Conservation (phyloP, 2,888 invertebrate genomes). For the Coleophora flavipennella region DNA sequence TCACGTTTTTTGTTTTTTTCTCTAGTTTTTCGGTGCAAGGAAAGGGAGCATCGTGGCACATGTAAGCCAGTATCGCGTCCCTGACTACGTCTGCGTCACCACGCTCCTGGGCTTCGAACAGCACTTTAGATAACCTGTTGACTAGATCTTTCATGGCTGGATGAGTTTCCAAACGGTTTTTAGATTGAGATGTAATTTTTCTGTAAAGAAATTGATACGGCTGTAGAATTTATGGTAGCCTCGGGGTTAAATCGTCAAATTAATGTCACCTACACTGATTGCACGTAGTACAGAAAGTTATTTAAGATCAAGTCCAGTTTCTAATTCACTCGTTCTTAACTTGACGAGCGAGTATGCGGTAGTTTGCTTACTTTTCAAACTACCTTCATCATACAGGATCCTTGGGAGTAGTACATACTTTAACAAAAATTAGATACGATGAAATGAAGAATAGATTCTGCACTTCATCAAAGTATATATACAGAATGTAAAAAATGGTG, state of each 20-base stretch:
- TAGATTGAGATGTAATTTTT: slow-evolving; percentile 73
- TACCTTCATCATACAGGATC: no score
- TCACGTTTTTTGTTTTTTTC: slow-evolving; percentile 19
- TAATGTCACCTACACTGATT: no score
- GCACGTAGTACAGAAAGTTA: no score
- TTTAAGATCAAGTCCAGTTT: no score
- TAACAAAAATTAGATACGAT: no score
- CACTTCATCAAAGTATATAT: no score
- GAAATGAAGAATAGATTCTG: no score
- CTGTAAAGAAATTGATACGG: slow-evolving; percentile 35
- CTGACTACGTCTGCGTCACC: slow-evolving; percentile 80
- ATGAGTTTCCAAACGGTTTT: slow-evolving; percentile 78
- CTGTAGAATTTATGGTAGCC: not conserved
- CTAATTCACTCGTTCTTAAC: no score
- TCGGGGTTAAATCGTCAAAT: not conserved
- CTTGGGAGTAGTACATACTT: no score
- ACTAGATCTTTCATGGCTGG: slow-evolving; percentile 82
- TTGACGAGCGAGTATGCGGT: no score
- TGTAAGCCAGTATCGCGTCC: slow-evolving; percentile 87
- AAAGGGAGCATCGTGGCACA: slow-evolving; percentile 86
- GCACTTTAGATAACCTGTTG: slow-evolving; percentile 74
- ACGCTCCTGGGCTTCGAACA: slow-evolving; percentile 78
- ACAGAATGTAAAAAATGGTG: no score
- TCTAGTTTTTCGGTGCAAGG: slow-evolving; percentile 75
- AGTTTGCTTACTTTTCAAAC: no score